Conservation (phyloP, 1,140 invertebrate genomes). For the Philopotamus ludificatus region DNA sequence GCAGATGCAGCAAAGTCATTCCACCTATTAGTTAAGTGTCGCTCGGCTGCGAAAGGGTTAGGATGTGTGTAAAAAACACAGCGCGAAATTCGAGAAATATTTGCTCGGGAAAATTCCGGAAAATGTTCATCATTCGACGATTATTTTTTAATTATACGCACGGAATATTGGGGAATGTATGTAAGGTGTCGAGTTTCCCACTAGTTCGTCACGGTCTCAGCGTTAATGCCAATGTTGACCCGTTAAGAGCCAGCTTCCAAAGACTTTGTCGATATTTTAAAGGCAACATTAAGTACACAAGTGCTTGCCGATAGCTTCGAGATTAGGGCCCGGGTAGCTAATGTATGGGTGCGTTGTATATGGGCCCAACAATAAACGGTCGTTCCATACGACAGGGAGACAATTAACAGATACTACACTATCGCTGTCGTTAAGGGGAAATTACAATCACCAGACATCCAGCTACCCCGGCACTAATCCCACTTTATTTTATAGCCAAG, state of each 20-base stretch:
- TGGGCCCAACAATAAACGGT: conserved; percentile 21
- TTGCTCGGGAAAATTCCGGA: too few relatives aligned
- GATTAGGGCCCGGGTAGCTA: background rate
- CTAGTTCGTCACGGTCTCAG: too few relatives aligned
- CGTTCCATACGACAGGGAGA: conserved; percentile 13
- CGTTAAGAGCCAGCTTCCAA: too few relatives aligned
- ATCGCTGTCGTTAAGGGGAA: conserved; percentile 31
- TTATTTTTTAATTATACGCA: too few relatives aligned
- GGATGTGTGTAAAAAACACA: too few relatives aligned
- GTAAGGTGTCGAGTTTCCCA: too few relatives aligned
- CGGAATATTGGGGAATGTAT: too few relatives aligned
- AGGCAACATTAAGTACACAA: too few relatives aligned
- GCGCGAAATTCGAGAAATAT: too few relatives aligned
- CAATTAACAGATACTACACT: conserved; percentile 32
- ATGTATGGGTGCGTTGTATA: background rate
- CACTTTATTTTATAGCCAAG: conserved; percentile 13
- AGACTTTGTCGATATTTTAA: too few relatives aligned
- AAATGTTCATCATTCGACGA: too few relatives aligned
- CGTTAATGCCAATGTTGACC: too few relatives aligned
- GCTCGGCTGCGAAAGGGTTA: conserved; percentile 22
- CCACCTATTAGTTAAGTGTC: conserved; percentile 6
- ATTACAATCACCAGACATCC: conserved; percentile 21
- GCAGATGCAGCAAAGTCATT: conserved; percentile 19
- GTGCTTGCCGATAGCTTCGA: background rate
- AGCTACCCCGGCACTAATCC: conserved; percentile 10